These are phyloP conservation scores for Phyllostomus hastatus DNA, from an alignment of 2,113 vertebrate genomes.

Conservation along the genomic window DNA sequence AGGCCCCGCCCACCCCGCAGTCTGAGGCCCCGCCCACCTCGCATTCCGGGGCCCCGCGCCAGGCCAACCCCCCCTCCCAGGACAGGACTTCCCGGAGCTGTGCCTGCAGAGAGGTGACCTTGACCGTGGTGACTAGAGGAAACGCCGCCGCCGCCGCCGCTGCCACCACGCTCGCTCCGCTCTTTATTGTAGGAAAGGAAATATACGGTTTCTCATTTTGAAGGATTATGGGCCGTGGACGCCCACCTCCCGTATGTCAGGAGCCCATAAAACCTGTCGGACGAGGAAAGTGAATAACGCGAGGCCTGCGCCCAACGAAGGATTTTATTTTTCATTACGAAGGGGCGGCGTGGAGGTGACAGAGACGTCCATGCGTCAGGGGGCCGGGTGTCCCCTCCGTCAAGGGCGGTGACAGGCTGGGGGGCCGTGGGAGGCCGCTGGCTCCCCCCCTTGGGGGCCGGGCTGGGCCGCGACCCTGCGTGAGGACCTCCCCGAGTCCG, in stretches of 20 bases:
- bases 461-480: neutral
- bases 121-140: neutral
- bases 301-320: neutral
- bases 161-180: neutral
- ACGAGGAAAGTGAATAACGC: neutral
- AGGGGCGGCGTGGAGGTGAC: constrained; percentile 9
- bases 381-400: no score
- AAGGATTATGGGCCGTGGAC: neutral
- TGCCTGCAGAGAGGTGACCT: neutral
- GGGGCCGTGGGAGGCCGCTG: rapidly evolving
- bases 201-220: neutral
- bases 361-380: neutral
- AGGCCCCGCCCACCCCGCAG: no score
- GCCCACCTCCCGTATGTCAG: neutral
- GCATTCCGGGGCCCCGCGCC: rapidly evolving
- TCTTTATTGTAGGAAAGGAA: neutral
- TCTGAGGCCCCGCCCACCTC: neutral
- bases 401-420: neutral
- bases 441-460: neutral
- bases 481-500: neutral
- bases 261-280: constrained; percentile 1
- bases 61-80: rapidly evolving
- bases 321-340: neutral
- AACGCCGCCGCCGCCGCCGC: neutral
- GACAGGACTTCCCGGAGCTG: rapidly evolving